These are phyloP conservation scores for Drosophila tristis DNA, from an alignment of 1,140 invertebrate genomes.

Conservation along the genomic window DNA sequence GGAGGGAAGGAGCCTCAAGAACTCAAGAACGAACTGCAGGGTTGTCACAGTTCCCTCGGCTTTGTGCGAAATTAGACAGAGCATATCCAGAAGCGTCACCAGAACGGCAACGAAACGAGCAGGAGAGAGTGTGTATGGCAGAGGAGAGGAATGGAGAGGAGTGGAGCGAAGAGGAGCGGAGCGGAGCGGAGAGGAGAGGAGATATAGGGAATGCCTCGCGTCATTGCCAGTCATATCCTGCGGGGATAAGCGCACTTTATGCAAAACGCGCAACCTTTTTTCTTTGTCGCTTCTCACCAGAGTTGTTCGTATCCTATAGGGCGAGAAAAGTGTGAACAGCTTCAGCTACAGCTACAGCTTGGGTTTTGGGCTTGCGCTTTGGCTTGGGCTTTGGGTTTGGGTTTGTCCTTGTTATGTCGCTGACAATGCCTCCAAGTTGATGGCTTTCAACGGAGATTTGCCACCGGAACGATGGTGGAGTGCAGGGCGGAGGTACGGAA, in stretches of 20 bases:
- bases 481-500: background rate
- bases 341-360: slow-evolving; percentile 38
- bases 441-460: slow-evolving; percentile 75
- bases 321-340: slow-evolving; percentile 72
- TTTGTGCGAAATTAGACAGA: slow-evolving; percentile 76
- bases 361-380: slow-evolving; percentile 20
- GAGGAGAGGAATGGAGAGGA: too few relatives aligned
- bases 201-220: slow-evolving; percentile 43
- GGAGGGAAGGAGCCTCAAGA: slow-evolving; percentile 26
- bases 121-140: background rate
- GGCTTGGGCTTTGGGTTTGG: slow-evolving; percentile 27
- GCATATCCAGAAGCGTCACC: slow-evolving; percentile 49
- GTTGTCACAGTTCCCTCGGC: slow-evolving; percentile 41
- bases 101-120: background rate
- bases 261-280: slow-evolving; percentile 78
- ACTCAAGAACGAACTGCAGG: slow-evolving; percentile 43
- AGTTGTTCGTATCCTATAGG: slow-evolving; percentile 19
- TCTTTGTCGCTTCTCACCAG: slow-evolving; percentile 30
- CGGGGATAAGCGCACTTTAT: slow-evolving; percentile 80
- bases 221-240: slow-evolving; percentile 80
- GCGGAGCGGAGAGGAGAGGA: background rate
- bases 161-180: too few relatives aligned
- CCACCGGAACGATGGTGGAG: slow-evolving; percentile 23
- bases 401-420: slow-evolving; percentile 73
- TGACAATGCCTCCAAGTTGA: slow-evolving; percentile 76